Base-by-base conservation (phyloP, 92 coral and sea anemone species). In the Palythoa caribaeorum region DNA sequence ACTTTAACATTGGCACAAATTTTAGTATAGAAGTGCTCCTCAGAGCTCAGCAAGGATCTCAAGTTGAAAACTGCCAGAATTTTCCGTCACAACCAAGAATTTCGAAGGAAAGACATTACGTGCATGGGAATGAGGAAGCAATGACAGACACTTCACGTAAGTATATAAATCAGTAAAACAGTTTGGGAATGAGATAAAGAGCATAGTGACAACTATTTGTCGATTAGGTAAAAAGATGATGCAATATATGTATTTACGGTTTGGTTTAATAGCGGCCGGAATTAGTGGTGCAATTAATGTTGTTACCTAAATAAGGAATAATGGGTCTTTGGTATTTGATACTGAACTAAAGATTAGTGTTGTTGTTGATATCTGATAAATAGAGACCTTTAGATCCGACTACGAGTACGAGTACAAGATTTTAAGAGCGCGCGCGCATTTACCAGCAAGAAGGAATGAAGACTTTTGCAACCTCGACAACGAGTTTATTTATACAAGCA, bases 21-120 rank as follows among this genome's bases (percentile, higher is more conserved):
- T 81, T 81, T 69, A 81, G 86, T 16, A 81, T 81, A 44, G 86
- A 81, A n/a, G 76, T 76, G n/a, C 86, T 81, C 48, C 86, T 81
- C 19, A 81, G 76, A 68, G 86, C 76, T 44, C 86, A 81, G 35
- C 70, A 63, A 55, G 57, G 54, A 47, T 79, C 84, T 8, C 72
- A 60, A 14, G 73, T 39, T 39, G 86, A 81, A 7, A 81, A 81
- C 76, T 66, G 76, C 21, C 75, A 68, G 39, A 57, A 57, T 20
- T 65, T 40, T 44, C 20, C 75, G 1, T 71, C 86, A 81, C 86
- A 81, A 66, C 86, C 86, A 48, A 52, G 62, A 68, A 14, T 66
- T 63, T 71, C 76, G 48, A 81, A 81, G 60, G 86, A 81, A 81
- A 66, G 86, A 44, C 73, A 38, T 8, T 59, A 57, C 38, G 55